These are phyloP conservation scores for Drosophila atripex DNA, from an alignment of 2,888 invertebrate genomes.

Conservation along the genomic window DNA sequence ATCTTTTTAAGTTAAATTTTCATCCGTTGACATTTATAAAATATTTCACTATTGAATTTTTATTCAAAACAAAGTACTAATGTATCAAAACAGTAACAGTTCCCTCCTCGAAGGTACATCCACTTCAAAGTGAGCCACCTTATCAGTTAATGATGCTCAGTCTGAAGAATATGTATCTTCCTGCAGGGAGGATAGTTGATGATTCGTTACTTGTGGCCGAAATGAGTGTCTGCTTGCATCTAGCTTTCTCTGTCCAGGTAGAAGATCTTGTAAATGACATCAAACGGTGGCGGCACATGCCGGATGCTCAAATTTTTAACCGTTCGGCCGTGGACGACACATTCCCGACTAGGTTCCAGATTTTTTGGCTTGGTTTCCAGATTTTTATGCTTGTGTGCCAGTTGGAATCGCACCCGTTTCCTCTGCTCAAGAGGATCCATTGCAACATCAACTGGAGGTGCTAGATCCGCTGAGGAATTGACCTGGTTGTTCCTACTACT, in stretches of 20 bases:
- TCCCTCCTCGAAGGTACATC: neutral
- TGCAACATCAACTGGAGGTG: neutral
- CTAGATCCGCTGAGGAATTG: neutral
- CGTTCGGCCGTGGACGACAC: too few relatives aligned
- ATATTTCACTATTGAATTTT: neutral
- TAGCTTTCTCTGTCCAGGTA: neutral
- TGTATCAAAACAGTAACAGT: neutral
- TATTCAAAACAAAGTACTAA: neutral
- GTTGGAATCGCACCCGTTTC: neutral
- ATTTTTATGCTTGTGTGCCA: neutral
- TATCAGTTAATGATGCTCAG: neutral
- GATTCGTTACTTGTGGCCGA: neutral
- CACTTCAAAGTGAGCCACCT: neutral
- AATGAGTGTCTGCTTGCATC: neutral
- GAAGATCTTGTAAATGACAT: constrained; percentile 23
- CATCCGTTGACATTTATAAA: neutral
- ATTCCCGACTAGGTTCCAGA: neutral
- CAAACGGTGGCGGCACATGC: constrained; percentile 5
- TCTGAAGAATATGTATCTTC: constrained; percentile 1
- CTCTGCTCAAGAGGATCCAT: neutral
- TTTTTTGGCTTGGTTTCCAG: neutral
- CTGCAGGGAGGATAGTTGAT: neutral
- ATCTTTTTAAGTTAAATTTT: neutral
- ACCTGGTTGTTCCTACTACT: neutral
- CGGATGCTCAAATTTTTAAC: neutral